Evolutionary conservation across 1,140 invertebrate genomes (phyloP), one percentile per base, ranked within the genome.

Genomic region (Cydia pomonella): DNA sequence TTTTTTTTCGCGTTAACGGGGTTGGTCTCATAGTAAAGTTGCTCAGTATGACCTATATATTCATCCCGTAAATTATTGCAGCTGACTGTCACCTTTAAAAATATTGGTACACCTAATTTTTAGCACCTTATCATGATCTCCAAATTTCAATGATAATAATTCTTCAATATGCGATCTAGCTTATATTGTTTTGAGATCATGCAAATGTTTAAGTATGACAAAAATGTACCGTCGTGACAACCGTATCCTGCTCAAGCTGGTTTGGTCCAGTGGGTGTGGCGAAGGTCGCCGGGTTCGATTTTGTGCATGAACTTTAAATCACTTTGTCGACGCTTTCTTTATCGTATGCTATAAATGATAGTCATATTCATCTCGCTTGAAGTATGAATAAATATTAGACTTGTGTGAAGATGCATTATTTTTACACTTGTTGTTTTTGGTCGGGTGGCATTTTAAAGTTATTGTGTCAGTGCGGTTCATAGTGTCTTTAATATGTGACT

Each of bases 261-360:
- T 81, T 80, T 81, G 83, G 84, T 80, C 83, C 81, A 85, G 87
- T 90, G 77, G 88, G 88, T 82, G 89, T 85, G 84, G 78, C 85
- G 86, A 90, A 91, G 89, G 89, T 77, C 88, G 79, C n/a, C 87
- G 66, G 73, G 80, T 85, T 83, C 80, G 78, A 82, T 77, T 78
- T 76, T 75, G 50, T 74, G 75, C 81, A 73, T 78, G 79, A 84
- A 86, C 83, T 82, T 80, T 76, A 78, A 79, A 73, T 73, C 33
- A 63, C 21, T 59, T 53, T 73, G 73, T 73, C 50, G 73, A 10
- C 53, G 23, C 47, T 73, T 59, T 62, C 73, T 63, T 38, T 38
- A 62, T 38, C 27, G 25, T 18, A 4, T 4, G 47, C 16, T n/a
- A 38, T 62, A 63, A 53, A 73, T 27, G 29, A 73, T 73, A 41